Evolutionary conservation across 2,888 invertebrate genomes (phyloP).

Genomic region (Trisateles emortualis): DNA sequence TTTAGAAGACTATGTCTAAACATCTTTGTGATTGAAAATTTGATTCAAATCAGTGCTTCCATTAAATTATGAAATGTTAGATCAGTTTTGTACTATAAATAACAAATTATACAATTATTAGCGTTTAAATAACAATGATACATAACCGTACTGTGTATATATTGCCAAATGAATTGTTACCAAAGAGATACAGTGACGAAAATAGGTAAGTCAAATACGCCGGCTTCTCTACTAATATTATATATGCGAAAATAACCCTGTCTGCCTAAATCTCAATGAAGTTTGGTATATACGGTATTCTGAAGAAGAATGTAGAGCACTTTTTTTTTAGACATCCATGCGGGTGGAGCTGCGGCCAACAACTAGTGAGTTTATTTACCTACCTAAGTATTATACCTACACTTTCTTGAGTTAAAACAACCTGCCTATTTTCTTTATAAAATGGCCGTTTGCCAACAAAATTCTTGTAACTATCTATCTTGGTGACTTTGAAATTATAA

Average conservation of each 20-base stretch:
- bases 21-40: conserved; percentile 11
- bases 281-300: too few species aligned
- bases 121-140: conserved; percentile 64
- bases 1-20: background rate
- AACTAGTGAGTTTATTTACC: too few species aligned
- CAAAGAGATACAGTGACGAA: conserved; percentile 78
- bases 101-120: conserved; percentile 9
- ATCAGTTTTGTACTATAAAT: conserved; percentile 8
- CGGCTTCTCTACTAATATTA: too few species aligned
- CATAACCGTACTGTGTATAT: conserved; percentile 82
- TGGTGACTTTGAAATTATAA: background rate
- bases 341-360: too few species aligned
- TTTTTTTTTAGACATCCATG: too few species aligned
- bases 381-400: too few species aligned
- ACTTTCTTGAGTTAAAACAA: background rate
- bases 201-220: conserved; percentile 62
- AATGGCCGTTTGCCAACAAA: conserved; percentile 9
- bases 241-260: too few species aligned
- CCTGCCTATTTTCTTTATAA: background rate
- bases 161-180: conserved; percentile 80
- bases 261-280: too few species aligned
- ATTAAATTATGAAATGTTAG: conserved; percentile 3
- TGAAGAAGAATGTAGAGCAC: too few species aligned
- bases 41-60: conserved; percentile 27
- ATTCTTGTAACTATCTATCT: background rate